Conservation (phyloP, 2,797 vertebrate genomes). For the Gallinago nigripennis region DNA sequence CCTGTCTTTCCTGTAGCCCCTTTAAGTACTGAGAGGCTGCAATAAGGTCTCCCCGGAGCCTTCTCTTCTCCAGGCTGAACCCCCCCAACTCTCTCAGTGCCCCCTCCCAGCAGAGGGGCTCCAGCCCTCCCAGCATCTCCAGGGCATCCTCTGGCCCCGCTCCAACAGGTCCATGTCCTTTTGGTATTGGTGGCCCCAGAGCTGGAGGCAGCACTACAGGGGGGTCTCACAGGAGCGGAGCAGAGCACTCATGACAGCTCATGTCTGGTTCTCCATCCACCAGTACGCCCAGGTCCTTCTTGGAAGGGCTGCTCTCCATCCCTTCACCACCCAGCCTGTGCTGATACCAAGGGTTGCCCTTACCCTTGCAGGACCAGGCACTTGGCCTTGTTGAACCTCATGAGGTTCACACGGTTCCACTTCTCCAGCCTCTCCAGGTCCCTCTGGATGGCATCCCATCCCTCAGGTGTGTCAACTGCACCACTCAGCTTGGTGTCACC, state of each 20-base stretch:
- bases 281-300: neutral
- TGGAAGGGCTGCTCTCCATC: neutral
- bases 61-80: neutral
- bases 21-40: neutral
- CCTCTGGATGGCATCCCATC: neutral
- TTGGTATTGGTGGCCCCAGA: neutral
- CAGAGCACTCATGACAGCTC: neutral
- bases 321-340: neutral
- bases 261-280: neutral
- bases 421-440: no score
- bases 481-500: neutral
- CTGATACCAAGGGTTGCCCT: no score
- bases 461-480: neutral
- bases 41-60: neutral
- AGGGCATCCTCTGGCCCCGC: neutral
- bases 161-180: neutral
- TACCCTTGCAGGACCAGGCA: no score
- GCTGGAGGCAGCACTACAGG: neutral
- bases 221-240: no score
- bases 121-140: neutral
- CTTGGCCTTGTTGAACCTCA: no score
- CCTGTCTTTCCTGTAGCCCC: neutral
- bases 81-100: neutral
- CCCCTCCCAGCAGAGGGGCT: neutral
- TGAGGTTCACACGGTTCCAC: no score